A percentile compares a stretch with the other conserved stretches of the same genome.
Evolutionary conservation across 2,113 vertebrate genomes (phyloP).

Genomic region (Pluvianellus socialis): DNA sequence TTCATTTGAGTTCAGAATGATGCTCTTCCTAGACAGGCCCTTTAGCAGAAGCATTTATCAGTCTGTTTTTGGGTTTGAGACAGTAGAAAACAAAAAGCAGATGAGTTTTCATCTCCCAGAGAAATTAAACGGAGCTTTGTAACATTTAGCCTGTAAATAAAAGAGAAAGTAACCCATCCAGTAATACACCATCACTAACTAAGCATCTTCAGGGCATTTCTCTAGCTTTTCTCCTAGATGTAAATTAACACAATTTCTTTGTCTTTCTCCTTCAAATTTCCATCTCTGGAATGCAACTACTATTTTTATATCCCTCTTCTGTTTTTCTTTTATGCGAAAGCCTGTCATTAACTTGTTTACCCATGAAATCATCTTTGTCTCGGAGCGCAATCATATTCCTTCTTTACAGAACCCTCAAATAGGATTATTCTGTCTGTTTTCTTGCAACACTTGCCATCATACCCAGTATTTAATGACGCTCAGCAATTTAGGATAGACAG

Average conservation of each 20-base stretch:
- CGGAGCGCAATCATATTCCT: neutral
- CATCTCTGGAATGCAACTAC: neutral
- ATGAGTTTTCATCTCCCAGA: neutral
- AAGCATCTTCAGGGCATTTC: neutral
- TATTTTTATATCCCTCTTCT: neutral
- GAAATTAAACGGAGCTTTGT: neutral
- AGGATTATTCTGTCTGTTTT: slow-evolving; percentile 15
- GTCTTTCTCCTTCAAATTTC: neutral
- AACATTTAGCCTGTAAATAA: neutral
- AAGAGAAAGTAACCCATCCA: neutral
- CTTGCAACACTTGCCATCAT: neutral
- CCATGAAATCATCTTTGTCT: neutral
- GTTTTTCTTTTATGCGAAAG: neutral
- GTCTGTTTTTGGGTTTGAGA: neutral
- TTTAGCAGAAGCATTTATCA: slow-evolving; percentile 16
- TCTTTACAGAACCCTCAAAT: neutral
- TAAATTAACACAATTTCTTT: neutral
- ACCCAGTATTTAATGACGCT: neutral
- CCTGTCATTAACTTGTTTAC: slow-evolving; percentile 51
- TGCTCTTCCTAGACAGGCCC: neutral
- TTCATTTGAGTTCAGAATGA: neutral
- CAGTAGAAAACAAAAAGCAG: neutral
- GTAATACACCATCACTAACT: neutral
- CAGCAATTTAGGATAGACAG: neutral
- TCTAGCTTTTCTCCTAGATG: neutral